Conservation (phyloP, 1,140 invertebrate genomes). For the Hyposmocoma kahamanoa region DNA sequence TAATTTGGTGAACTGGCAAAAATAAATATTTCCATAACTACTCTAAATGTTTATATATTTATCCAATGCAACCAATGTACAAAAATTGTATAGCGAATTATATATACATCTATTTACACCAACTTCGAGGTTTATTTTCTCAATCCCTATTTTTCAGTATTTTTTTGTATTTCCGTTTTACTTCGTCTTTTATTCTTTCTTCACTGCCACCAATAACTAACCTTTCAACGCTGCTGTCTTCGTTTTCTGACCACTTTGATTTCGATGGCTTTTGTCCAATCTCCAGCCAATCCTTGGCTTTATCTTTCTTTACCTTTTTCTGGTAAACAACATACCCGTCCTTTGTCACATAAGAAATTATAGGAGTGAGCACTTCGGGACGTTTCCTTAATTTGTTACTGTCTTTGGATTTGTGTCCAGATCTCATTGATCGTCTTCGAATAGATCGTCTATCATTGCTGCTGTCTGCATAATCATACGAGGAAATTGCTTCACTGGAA, state of each 20-base stretch:
- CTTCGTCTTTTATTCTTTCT: neutral
- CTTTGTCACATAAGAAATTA: constrained; percentile 41
- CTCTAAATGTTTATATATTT: no score
- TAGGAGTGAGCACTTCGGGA: constrained; percentile 27
- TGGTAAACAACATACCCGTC: constrained; percentile 52
- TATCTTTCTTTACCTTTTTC: constrained; percentile 50
- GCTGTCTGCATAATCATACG: neutral
- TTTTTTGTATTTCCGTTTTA: no score
- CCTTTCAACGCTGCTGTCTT: constrained; percentile 7
- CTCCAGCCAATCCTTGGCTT: constrained; percentile 45
- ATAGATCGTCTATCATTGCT: neutral
- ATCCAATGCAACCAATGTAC: no score
- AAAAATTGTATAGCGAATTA: no score
- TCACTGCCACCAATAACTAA: neutral
- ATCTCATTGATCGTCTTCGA: no score
- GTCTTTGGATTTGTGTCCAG: no score
- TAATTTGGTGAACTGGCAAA: no score
- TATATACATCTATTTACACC: no score
- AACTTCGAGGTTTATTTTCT: no score
- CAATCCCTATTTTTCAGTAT: no score
- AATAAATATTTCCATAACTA: no score
- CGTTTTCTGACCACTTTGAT: constrained; percentile 10
- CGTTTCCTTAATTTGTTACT: constrained; percentile 6
- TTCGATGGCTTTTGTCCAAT: constrained; percentile 16
- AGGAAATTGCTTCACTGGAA: neutral